Percentiles rank a stretch among this genome's conserved stretches.
These are phyloP conservation scores for Labeo rohita DNA, from an alignment of 2,113 vertebrate species.

Conservation along the genomic window DNA sequence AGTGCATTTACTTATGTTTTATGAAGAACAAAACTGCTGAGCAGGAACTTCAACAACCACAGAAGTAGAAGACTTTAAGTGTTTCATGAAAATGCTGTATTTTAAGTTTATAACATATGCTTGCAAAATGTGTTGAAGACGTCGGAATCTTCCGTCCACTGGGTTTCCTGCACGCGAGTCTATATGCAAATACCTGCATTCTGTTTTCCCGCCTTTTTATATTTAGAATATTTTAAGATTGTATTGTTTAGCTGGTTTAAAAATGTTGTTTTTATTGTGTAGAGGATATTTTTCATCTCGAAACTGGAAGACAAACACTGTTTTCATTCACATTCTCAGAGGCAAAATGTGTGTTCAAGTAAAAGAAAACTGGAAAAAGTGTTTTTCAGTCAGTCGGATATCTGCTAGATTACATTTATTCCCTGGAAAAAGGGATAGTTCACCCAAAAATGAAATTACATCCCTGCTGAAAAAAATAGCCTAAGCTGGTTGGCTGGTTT, in stretches of 20 bases:
- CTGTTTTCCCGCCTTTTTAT: conserved; percentile 18
- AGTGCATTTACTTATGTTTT: conserved; percentile 55
- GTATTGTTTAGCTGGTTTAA: conserved; percentile 19
- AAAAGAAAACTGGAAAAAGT: not conserved
- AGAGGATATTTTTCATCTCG: conserved; percentile 52
- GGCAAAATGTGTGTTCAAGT: not conserved
- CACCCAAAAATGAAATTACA: not conserved
- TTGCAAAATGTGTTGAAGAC: conserved; percentile 63
- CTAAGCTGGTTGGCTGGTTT: no score
- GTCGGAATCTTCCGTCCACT: conserved; percentile 60
- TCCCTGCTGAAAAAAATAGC: no score
- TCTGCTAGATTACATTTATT: not conserved
- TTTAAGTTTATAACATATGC: conserved; percentile 55
- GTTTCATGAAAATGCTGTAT: conserved; percentile 54
- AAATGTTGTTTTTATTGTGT: conserved; percentile 7
- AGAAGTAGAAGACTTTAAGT: conserved; percentile 56
- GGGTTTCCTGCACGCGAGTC: conserved; percentile 20
- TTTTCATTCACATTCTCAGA: conserved; percentile 9
- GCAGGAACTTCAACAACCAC: conserved; percentile 55
- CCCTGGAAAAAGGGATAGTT: not conserved
- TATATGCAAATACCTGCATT: conserved; percentile 29
- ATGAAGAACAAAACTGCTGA: conserved; percentile 63
- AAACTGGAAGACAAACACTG: conserved; percentile 57
- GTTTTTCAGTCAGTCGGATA: not conserved
- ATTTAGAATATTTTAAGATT: conserved; percentile 23